Base-by-base conservation (phyloP, 1,140 invertebrate genomes). In the Macrocentrus cingulum region DNA sequence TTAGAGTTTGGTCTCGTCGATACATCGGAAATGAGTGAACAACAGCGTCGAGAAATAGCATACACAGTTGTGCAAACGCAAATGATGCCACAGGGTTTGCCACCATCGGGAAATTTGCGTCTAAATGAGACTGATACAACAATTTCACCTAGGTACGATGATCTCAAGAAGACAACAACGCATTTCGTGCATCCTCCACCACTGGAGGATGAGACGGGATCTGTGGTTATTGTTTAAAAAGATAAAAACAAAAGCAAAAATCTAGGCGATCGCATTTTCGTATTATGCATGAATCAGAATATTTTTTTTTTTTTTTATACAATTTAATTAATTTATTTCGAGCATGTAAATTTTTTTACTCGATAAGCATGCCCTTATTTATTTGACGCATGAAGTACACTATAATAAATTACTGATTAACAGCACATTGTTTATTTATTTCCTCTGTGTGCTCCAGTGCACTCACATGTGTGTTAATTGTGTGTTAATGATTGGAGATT, bases 1-100 rank as follows among this genome's bases (percentile, higher is more conserved):
- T 82, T 97, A 64, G 90, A 96, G 72, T 96, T 94, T 79, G 87
- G 90, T 68, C 81, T 97, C 65, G 86, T 97, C 45, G 93, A 96
- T 63, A 94, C 92, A 0, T 84, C 86, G 15, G 91, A 91, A 32
- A 91, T 97, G 88, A 90, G 88, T 42, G 91, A 93, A 65, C 89
- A 91, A 60, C 91, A 96, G 71, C 82, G 95, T 2, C 84, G 87
- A 63, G 91, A 97, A 75, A 97, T 97, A 64, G 91, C 94, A 2
- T 98, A 95, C 74, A 94, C 91, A 1, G 91, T 94, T 51, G 91
- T 97, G 1, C 85, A 91, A 75, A 76, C 77, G 56, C 69, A 80
- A 66, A 51, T 64, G 61, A 55, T 69, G 60, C 42, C 75, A 58
- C 67, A 79, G 71, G 60, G 63, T 70, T 55, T 71, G 18, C 49